Evolutionary conservation across 2,888 invertebrate genomes (phyloP), one percentile per base, ranked within the genome.

Genomic region (Minunthozetes semirufus): DNA sequence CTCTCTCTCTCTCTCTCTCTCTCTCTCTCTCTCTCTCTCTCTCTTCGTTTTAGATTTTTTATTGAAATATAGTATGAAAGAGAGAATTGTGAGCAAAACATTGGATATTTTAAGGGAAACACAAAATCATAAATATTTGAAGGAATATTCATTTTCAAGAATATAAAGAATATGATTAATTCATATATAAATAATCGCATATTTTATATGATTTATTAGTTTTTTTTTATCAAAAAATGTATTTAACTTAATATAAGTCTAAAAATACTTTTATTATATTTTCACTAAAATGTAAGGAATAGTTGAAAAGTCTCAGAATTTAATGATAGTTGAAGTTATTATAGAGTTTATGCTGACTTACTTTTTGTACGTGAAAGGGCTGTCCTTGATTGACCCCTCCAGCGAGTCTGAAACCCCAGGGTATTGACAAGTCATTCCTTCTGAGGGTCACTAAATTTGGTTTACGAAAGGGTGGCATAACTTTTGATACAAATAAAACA

Each of bases 321-420:
- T 48, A 50, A 50, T 50, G 6, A 50, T 1, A 5, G 61, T 50
- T 50, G n/a, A 4, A 48, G 3, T 48, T n/a, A n/a, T n/a, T n/a
- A n/a, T n/a, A n/a, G 11, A 48, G 3, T 48, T 11, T 15, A 27
- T 50, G 63, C 17, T 3, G 46, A 85, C 89, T 88, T 86, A 94
- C 94, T 90, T 93, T 94, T 85, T 94, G 93, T 78, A 94, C 90
- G 82, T 91, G 87, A 80, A 94, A 88, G 53, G 94, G 93, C 80
- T 92, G 89, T 81, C 91, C 92, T 83, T 93, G 94, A 86, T 95
- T 94, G 85, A 90, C 91, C 80, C 94, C 94, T 78, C 94, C 94
- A 84, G 94, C 93, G 78, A 95, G 87, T 81, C 94, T 88, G 85
- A 95, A 94, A 80, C 95, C 95, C 88, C 94, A 90, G 76, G 93